Percentiles rank a stretch among this genome's conserved stretches.
Conservation (phyloP, 2,797 vertebrate species). For the Vultur gryphus region DNA sequence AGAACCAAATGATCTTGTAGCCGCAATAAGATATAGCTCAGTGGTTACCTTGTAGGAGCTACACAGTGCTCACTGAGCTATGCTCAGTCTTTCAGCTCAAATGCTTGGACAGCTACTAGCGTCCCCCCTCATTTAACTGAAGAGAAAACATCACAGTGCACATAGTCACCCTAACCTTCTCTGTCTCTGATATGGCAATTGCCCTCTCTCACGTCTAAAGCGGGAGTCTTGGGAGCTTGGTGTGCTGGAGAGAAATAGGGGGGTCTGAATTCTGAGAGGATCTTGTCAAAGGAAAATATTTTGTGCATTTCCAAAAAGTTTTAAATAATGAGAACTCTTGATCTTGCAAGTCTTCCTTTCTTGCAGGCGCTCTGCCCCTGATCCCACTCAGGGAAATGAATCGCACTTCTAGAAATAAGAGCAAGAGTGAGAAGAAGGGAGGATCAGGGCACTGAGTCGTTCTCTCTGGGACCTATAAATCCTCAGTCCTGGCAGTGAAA, state of each 20-base stretch:
- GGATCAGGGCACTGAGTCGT: neutral
- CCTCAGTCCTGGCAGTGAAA: neutral
- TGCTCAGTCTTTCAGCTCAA: neutral
- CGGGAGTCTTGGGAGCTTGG: neutral
- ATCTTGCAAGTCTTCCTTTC: neutral
- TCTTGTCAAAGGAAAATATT: neutral
- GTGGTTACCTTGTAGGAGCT: neutral
- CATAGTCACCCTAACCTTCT: neutral
- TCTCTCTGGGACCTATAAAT: neutral
- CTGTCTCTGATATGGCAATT: neutral
- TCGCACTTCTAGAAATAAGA: neutral
- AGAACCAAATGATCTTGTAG: neutral
- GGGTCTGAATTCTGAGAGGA: neutral
- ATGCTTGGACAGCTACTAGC: neutral
- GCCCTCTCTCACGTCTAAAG: neutral
- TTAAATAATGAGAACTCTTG: neutral
- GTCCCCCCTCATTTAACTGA: neutral
- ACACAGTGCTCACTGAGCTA: neutral
- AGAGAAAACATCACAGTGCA: neutral
- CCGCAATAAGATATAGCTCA: neutral
- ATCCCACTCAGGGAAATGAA: neutral
- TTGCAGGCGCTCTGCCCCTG: neutral
- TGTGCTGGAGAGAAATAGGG: neutral
- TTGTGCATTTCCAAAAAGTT: neutral
- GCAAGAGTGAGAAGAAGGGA: neutral